Evolutionary conservation across 2,113 vertebrate species (phyloP).

Genomic region (Mus spicilegus): DNA sequence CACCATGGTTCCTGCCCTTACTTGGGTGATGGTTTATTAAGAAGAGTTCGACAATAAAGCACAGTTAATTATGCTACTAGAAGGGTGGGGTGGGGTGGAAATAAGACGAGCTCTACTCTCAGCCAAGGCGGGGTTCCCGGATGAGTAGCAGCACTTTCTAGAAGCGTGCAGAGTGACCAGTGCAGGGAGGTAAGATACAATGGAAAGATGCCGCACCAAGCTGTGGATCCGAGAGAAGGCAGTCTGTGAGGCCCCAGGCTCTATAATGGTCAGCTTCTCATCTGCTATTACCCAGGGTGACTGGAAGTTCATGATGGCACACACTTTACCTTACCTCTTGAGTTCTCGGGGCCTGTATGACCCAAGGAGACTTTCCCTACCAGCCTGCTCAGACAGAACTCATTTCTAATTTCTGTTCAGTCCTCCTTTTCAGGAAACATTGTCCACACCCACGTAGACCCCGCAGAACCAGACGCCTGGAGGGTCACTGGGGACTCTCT

Average conservation of each 20-base stretch:
- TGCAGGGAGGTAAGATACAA: no score
- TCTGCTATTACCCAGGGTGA: background rate
- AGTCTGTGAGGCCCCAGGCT: background rate
- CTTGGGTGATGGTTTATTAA: background rate
- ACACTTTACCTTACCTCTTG: background rate
- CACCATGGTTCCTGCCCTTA: background rate
- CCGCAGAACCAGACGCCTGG: background rate
- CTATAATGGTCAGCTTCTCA: background rate
- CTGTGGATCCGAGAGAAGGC: background rate
- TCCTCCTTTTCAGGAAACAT: background rate
- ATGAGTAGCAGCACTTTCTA: background rate
- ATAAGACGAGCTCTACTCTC: background rate
- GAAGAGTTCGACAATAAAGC: constrained; percentile 3
- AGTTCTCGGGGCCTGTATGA: no score
- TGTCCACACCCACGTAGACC: background rate
- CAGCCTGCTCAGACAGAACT: background rate
- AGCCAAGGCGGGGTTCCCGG: background rate
- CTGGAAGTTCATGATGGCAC: background rate
- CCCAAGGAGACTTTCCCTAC: no score
- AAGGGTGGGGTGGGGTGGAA: background rate
- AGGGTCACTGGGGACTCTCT: background rate
- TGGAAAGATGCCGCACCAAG: fast-evolving
- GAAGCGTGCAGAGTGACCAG: background rate
- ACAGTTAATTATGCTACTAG: background rate
- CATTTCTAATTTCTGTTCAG: background rate